A percentile compares a stretch with the other conserved stretches of the same genome.
Conservation (phyloP, 37 sponge, comb jelly and placozoan species). For the Cliona cf. orientalis region DNA sequence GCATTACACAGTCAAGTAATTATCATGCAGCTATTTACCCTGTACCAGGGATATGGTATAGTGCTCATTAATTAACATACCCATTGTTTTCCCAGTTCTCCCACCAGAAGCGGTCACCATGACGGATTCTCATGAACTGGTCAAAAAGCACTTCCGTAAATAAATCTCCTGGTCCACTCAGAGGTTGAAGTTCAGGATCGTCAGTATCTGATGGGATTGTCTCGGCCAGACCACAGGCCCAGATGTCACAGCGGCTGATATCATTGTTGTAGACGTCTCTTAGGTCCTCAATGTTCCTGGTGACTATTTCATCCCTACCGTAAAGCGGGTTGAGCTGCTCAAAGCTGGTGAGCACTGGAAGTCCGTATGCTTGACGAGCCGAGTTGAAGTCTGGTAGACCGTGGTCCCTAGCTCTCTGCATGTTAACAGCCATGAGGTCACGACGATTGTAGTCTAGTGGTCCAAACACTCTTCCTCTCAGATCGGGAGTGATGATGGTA, state of each 20-base stretch:
- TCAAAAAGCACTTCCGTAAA: constrained; percentile 88
- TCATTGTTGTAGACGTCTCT: constrained; percentile 86
- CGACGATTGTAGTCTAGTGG: constrained; percentile 90
- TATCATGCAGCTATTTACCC: neutral
- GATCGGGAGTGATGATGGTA: constrained; percentile 87
- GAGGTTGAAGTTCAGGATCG: neutral
- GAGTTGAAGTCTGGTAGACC: constrained; percentile 93
- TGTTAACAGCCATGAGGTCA: constrained; percentile 94
- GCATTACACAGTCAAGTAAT: neutral
- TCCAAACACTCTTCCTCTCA: constrained; percentile 92
- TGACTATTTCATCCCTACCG: constrained; percentile 49
- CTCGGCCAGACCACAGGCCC: constrained; percentile 92
- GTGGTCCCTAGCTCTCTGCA: constrained; percentile 95
- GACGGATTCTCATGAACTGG: constrained; percentile 92
- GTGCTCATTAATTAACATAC: constrained; percentile 44
- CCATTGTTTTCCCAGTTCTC: constrained; percentile 79
- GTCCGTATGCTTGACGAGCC: constrained; percentile 82
- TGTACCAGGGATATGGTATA: neutral
- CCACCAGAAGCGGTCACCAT: constrained; percentile 96
- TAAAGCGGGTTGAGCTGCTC: constrained; percentile 82
- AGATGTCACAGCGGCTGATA: constrained; percentile 84
- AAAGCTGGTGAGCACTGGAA: constrained; percentile 46
- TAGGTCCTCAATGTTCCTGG: constrained; percentile 70
- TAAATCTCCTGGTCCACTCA: constrained; percentile 84
- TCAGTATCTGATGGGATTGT: constrained; percentile 50